Conservation (phyloP, 2,797 vertebrate species). For the Sparidentex hasta region DNA sequence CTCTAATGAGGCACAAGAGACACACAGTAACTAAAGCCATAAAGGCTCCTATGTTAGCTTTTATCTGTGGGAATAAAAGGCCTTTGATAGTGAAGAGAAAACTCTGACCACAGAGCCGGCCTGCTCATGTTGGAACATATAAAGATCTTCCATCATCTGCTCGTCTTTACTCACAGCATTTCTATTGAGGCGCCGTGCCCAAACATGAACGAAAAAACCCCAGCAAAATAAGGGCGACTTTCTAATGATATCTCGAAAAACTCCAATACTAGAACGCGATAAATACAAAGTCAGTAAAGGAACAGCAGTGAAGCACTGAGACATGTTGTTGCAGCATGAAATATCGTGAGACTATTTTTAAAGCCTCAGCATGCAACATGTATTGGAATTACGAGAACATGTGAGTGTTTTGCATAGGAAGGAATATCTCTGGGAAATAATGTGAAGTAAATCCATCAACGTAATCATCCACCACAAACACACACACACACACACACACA, state of each 20-base stretch:
- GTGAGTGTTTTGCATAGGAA: constrained; percentile 47
- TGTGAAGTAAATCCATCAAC: constrained; percentile 14
- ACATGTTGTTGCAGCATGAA: not conserved
- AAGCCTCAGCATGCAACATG: not conserved
- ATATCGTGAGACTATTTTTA: not conserved
- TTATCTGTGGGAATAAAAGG: constrained; percentile 66
- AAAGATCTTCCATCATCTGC: constrained; percentile 33
- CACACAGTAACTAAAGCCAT: constrained; percentile 59
- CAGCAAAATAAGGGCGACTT: not conserved
- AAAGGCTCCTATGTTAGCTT: constrained; percentile 46
- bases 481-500: constrained; percentile 10
- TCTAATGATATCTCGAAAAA: not conserved
- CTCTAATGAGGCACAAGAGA: constrained; percentile 45
- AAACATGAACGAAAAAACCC: constrained; percentile 18
- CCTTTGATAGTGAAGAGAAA: constrained; percentile 65
- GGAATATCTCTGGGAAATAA: constrained; percentile 45
- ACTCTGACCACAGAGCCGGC: constrained; percentile 63
- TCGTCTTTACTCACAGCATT: not conserved
- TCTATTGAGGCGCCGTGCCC: constrained; percentile 12
- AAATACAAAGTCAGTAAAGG: not conserved
- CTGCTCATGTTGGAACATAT: constrained; percentile 67
- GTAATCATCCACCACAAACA: not conserved
- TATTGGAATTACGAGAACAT: too few species aligned
- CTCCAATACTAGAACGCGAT: not conserved
- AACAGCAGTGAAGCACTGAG: not conserved